Evolutionary conservation across 2,888 invertebrate species (phyloP).

Genomic region (Choreutis nemorana): DNA sequence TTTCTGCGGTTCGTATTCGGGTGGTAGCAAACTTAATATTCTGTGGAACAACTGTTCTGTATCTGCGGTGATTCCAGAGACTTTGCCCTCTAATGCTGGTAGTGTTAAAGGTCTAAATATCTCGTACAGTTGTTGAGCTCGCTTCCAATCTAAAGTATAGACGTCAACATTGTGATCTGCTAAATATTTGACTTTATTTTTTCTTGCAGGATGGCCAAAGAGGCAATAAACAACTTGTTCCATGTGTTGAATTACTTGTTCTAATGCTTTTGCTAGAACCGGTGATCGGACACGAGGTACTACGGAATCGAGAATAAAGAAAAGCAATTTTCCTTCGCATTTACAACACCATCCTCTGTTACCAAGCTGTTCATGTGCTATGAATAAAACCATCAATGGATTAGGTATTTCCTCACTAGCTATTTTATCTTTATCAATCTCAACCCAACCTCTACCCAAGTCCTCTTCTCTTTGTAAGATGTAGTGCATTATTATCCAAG

Average conservation of each 20-base stretch:
- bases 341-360: constrained; percentile 79
- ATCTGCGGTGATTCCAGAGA: constrained; percentile 82
- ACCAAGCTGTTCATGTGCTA: constrained; percentile 86
- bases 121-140: constrained; percentile 79
- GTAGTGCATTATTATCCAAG: constrained; percentile 87
- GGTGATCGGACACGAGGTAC: constrained; percentile 74
- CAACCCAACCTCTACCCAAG: constrained; percentile 64
- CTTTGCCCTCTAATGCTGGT: constrained; percentile 82
- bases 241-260: constrained; percentile 78
- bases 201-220: constrained; percentile 82
- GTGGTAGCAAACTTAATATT: constrained; percentile 73
- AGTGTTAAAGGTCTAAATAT: constrained; percentile 81
- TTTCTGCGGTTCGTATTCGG: constrained; percentile 71
- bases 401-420: constrained; percentile 70
- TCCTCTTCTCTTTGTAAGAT: constrained; percentile 79
- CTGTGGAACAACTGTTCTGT: constrained; percentile 77
- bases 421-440: constrained; percentile 39
- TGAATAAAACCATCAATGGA: constrained; percentile 79
- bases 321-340: constrained; percentile 78
- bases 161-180: constrained; percentile 80
- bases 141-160: constrained; percentile 75
- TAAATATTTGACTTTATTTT: constrained; percentile 66
- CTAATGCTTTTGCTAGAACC: constrained; percentile 67
- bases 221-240: constrained; percentile 88
- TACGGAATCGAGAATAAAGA: constrained; percentile 78